Conservation (phyloP, 2,888 invertebrate genomes). For the Unio pictorum region DNA sequence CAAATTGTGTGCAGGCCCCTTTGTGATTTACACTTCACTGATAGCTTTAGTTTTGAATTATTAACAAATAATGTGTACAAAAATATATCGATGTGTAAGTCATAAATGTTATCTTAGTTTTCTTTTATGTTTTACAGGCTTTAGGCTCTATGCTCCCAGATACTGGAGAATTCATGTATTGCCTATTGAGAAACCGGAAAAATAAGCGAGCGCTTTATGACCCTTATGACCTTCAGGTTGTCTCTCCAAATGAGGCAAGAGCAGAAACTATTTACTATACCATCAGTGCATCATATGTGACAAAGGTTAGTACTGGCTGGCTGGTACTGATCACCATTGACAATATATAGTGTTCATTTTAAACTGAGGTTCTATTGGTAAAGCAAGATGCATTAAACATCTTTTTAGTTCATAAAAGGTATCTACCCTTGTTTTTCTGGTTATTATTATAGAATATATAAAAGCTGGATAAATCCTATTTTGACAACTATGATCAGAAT, state of each 20-base stretch:
- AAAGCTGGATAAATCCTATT: too few relatives aligned
- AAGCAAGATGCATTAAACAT: neutral
- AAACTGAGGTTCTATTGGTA: too few relatives aligned
- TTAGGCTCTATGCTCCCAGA: slow-evolving; percentile 51
- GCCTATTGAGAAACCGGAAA: slow-evolving; percentile 58
- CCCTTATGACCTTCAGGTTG: slow-evolving; percentile 69
- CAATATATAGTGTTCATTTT: too few relatives aligned
- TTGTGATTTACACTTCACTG: too few relatives aligned
- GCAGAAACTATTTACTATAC: slow-evolving; percentile 64
- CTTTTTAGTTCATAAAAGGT: neutral
- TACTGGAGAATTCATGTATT: slow-evolving; percentile 68
- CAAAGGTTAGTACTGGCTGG: slow-evolving; percentile 49
- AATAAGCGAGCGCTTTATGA: slow-evolving; percentile 59
- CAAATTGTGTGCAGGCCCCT: too few relatives aligned
- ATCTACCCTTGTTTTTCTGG: neutral
- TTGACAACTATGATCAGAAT: too few relatives aligned
- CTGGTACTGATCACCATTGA: too few relatives aligned
- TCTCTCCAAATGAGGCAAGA: slow-evolving; percentile 63
- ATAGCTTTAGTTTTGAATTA: too few relatives aligned
- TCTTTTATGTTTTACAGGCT: slow-evolving; percentile 22
- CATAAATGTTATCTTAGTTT: neutral
- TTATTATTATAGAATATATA: too few relatives aligned
- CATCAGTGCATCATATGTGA: slow-evolving; percentile 66
- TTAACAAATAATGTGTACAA: too few relatives aligned
- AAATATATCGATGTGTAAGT: too few relatives aligned